Evolutionary conservation across 2,888 invertebrate genomes (phyloP).

Genomic region (Pseudococcus longispinus): DNA sequence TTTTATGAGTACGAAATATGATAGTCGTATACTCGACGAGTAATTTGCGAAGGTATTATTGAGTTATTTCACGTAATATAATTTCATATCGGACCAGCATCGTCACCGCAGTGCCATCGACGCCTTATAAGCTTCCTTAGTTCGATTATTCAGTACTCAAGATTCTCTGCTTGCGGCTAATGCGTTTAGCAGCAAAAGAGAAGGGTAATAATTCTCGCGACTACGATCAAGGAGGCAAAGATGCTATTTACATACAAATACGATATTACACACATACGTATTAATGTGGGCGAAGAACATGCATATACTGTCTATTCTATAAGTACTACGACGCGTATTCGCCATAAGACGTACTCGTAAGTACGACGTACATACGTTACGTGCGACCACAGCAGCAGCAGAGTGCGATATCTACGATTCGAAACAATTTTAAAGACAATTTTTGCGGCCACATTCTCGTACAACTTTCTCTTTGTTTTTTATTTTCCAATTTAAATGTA

Average conservation of each 20-base stretch:
- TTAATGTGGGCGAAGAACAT: too few species aligned
- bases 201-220: background rate
- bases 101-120: background rate
- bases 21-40: too few species aligned
- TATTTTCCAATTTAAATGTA: constrained; percentile 29
- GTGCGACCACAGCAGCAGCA: background rate
- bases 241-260: background rate
- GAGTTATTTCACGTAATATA: too few species aligned
- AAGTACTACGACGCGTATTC: too few species aligned
- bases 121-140: background rate
- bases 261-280: background rate
- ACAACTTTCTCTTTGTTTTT: background rate
- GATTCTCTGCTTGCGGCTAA: background rate
- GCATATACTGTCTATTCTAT: too few species aligned
- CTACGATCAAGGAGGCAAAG: background rate
- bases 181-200: background rate
- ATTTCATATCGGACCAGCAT: background rate
- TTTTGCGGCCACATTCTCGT: background rate
- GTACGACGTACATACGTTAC: too few species aligned
- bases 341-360: too few species aligned
- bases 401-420: background rate
- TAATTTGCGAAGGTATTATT: background rate
- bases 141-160: background rate
- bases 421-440: background rate
- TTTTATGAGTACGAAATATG: too few species aligned